Conservation (phyloP, 2,113 vertebrate genomes). For the Acrocephalus kingi region DNA sequence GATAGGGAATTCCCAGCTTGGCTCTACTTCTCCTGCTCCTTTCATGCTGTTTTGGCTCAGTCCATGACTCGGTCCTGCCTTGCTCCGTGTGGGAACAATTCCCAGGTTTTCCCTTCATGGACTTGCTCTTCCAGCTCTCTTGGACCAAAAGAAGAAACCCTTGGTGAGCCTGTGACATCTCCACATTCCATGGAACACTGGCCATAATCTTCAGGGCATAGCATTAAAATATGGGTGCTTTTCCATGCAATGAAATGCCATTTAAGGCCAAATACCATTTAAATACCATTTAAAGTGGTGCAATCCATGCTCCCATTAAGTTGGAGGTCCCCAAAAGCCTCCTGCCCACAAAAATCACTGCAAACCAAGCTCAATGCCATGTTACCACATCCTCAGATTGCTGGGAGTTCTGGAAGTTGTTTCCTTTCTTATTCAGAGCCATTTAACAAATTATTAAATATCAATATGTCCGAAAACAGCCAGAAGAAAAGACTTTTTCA, state of each 20-base stretch:
- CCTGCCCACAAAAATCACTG: background rate
- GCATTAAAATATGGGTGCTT: background rate
- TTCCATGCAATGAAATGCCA: rapidly evolving
- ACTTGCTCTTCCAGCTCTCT: background rate
- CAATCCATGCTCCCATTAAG: rapidly evolving
- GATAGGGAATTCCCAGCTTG: background rate
- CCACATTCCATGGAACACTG: rapidly evolving
- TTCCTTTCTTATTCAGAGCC: background rate
- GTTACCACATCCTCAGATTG: background rate
- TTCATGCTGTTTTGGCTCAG: background rate
- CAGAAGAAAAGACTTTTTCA: background rate
- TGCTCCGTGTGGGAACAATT: rapidly evolving
- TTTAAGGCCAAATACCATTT: background rate
- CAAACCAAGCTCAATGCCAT: background rate
- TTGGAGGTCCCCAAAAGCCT: background rate
- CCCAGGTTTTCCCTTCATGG: rapidly evolving
- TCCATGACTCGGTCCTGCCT: rapidly evolving
- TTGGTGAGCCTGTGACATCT: background rate
- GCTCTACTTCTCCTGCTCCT: background rate
- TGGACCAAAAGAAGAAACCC: background rate
- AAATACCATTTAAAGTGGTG: background rate
- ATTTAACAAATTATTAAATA: background rate
- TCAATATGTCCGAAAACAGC: background rate
- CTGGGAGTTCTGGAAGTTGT: background rate
- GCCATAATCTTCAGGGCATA: rapidly evolving